Percentiles rank a stretch among this genome's conserved stretches.
These are phyloP conservation scores for Acrobasis consociella DNA, from an alignment of 2,888 invertebrate genomes.

Conservation along the genomic window DNA sequence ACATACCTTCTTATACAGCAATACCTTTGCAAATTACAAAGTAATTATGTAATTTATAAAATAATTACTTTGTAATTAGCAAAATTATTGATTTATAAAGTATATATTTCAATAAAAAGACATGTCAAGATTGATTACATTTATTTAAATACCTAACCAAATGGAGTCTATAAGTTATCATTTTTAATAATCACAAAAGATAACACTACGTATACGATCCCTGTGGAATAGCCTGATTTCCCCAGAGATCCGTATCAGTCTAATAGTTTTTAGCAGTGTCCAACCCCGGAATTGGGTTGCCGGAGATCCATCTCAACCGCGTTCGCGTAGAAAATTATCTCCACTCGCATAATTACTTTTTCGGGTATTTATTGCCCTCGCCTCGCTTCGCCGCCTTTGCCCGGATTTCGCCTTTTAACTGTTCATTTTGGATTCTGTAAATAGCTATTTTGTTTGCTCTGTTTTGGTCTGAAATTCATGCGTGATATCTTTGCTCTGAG, in stretches of 20 bases:
- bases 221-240: slow-evolving; percentile 12
- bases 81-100: no score
- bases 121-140: no score
- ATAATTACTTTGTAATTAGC: no score
- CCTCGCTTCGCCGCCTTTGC: slow-evolving; percentile 8
- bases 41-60: no score
- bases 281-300: slow-evolving; percentile 11
- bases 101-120: no score
- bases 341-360: slow-evolving; percentile 43
- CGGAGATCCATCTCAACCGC: slow-evolving; percentile 41
- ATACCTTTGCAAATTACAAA: no score
- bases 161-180: no score
- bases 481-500: neutral
- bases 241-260: slow-evolving; percentile 9
- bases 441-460: neutral
- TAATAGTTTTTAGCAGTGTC: slow-evolving; percentile 24
- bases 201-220: neutral
- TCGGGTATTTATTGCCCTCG: slow-evolving; percentile 29
- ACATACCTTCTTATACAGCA: no score
- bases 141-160: no score
- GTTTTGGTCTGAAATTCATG: neutral
- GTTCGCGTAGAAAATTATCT: slow-evolving; percentile 44
- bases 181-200: slow-evolving; percentile 7
- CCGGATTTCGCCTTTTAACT: neutral
- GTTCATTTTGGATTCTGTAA: neutral